These are phyloP conservation scores for Rhinolophus sinicus DNA, from an alignment of 2,113 vertebrate genomes.

Conservation along the genomic window DNA sequence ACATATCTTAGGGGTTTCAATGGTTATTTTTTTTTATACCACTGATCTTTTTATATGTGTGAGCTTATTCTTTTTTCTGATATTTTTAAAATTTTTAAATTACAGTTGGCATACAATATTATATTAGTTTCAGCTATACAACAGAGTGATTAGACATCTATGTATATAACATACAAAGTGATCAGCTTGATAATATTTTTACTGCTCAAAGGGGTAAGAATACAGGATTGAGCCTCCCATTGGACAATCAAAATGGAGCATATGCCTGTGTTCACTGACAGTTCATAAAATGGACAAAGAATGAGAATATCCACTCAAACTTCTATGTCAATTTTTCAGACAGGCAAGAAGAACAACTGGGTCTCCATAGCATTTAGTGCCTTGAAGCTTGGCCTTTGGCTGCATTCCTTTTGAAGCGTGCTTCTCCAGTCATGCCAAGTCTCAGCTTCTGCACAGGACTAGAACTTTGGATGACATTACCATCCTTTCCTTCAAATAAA, in stretches of 20 bases:
- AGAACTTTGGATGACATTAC: constrained; percentile 68
- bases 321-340: not conserved
- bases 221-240: not conserved
- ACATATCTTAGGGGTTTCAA: not conserved
- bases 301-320: not conserved
- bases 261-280: not conserved
- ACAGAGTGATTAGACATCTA: too few relatives aligned
- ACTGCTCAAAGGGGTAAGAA: not conserved
- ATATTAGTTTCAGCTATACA: too few relatives aligned
- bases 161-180: too few relatives aligned
- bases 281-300: not conserved
- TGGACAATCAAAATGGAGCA: not conserved
- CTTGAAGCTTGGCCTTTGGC: not conserved
- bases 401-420: not conserved
- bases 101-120: too few relatives aligned
- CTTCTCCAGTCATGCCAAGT: constrained; percentile 16
- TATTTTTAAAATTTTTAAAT: too few relatives aligned
- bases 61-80: too few relatives aligned
- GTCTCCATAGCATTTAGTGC: not conserved
- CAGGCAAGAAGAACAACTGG: not conserved
- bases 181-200: not conserved
- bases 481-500: constrained; percentile 68
- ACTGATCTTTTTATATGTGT: too few relatives aligned
- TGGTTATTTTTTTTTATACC: not conserved
- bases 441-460: constrained; percentile 47